Evolutionary conservation across 1,140 invertebrate genomes (phyloP).

Genomic region (Ylistrum balloti): DNA sequence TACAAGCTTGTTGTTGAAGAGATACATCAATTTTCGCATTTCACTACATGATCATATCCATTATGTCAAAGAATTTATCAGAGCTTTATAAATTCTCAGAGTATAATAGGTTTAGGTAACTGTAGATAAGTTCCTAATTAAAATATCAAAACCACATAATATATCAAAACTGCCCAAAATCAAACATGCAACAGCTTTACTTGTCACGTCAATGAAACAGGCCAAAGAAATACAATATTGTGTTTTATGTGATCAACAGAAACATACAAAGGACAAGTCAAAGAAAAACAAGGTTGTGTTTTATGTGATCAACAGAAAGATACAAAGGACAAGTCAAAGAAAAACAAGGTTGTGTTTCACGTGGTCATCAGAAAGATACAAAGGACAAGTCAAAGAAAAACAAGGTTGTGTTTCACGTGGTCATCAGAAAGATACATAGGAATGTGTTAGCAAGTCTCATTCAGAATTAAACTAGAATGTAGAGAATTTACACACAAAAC

Average conservation of each 20-base stretch:
- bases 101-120: constrained; percentile 28
- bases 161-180: neutral
- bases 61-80: constrained; percentile 8
- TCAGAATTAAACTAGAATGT: too few relatives aligned
- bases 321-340: too few relatives aligned
- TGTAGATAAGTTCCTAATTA: constrained; percentile 18
- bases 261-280: too few relatives aligned
- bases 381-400: neutral
- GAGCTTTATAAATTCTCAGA: neutral
- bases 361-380: neutral
- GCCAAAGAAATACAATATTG: neutral
- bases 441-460: too few relatives aligned
- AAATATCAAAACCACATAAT: neutral
- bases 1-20: neutral
- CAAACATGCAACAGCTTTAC: neutral
- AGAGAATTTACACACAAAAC: too few relatives aligned
- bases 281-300: neutral
- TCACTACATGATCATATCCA: neutral
- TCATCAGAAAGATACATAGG: too few relatives aligned
- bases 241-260: neutral
- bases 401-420: neutral
- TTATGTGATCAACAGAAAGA: neutral
- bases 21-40: constrained; percentile 13
- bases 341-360: neutral
- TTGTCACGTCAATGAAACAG: neutral